phyloP scores from a whole-genome alignment of 2,113 vertebrate species.

The Vicugna pacos region DNA sequence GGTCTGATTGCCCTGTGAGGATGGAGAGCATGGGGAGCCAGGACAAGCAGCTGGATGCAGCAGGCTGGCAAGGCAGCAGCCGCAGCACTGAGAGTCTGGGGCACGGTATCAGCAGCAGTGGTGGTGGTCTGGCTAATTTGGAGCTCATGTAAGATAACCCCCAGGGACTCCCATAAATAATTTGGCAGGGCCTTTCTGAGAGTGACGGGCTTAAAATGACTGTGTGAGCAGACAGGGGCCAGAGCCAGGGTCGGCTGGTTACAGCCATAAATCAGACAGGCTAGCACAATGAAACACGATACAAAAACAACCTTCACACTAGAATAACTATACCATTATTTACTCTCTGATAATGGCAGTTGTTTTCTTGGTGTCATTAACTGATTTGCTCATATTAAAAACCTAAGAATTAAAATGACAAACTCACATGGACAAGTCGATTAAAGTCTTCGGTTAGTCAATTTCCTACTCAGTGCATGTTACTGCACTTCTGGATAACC shows the following conservation, averaged over 20 bases:
- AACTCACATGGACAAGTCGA: conserved; percentile 71
- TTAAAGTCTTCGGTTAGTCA: conserved; percentile 78
- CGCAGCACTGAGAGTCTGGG: background rate
- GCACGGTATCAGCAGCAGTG: background rate
- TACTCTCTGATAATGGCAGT: conserved; percentile 63
- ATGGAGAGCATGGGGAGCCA: background rate
- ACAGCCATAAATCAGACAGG: conserved; percentile 71
- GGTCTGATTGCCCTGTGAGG: background rate
- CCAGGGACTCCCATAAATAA: conserved; percentile 63
- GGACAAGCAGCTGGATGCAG: background rate
- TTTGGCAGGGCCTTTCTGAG: conserved; percentile 31
- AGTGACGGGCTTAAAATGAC: conserved; percentile 56
- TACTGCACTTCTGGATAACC: conserved; percentile 33
- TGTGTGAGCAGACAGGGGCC: conserved; percentile 49
- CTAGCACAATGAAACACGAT: conserved; percentile 65
- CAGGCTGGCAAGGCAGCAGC: background rate
- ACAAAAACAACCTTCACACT: conserved; percentile 76
- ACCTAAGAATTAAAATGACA: conserved; percentile 78
- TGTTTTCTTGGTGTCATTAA: conserved; percentile 69
- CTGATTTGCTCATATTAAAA: conserved; percentile 64
- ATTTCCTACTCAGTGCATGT: conserved; percentile 62
- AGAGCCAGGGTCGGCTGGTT: conserved; percentile 48
- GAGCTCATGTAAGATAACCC: conserved; percentile 33
- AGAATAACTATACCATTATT: conserved; percentile 64
- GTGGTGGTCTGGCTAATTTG: conserved; percentile 47